These are phyloP conservation scores for Hylaea fasciaria DNA, from an alignment of 2,888 invertebrate species.

Conservation along the genomic window DNA sequence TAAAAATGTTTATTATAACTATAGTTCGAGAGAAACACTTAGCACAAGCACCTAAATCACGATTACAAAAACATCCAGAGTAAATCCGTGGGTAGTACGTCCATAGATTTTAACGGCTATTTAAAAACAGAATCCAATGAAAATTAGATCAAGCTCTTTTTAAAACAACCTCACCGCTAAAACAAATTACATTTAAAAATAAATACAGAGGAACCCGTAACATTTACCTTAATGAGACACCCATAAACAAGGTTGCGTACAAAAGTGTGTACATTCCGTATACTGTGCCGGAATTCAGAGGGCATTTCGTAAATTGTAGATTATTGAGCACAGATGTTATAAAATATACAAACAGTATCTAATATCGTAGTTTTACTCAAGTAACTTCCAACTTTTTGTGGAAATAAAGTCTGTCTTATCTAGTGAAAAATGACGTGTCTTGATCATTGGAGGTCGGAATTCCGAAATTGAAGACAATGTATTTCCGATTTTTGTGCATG, in stretches of 20 bases:
- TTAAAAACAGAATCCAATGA: neutral
- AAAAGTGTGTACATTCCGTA: conserved; percentile 47
- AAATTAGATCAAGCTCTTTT: conserved; percentile 16
- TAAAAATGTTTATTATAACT: no score
- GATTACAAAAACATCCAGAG: no score
- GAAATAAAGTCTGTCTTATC: no score
- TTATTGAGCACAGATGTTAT: conserved; percentile 28
- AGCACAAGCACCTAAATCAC: no score
- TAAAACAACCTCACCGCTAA: conserved; percentile 32
- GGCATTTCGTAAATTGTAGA: conserved; percentile 42
- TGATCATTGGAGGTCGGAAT: no score
- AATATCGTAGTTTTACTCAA: conserved; percentile 1
- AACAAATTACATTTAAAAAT: conserved; percentile 56
- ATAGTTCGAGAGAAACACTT: no score
- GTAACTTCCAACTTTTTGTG: no score
- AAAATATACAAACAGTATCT: conserved; percentile 45
- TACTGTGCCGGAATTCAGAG: conserved; percentile 55
- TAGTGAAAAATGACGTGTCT: no score
- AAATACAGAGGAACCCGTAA: conserved; percentile 58
- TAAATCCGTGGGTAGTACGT: no score
- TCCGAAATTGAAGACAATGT: no score
- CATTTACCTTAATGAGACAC: conserved; percentile 77
- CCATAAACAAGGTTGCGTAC: conserved; percentile 67
- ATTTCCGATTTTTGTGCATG: no score
- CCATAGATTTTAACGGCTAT: no score